Evolutionary conservation across 1,140 invertebrate species (phyloP), one percentile per base, ranked within the genome.

Genomic region (Chrysomallon squamiferum): DNA sequence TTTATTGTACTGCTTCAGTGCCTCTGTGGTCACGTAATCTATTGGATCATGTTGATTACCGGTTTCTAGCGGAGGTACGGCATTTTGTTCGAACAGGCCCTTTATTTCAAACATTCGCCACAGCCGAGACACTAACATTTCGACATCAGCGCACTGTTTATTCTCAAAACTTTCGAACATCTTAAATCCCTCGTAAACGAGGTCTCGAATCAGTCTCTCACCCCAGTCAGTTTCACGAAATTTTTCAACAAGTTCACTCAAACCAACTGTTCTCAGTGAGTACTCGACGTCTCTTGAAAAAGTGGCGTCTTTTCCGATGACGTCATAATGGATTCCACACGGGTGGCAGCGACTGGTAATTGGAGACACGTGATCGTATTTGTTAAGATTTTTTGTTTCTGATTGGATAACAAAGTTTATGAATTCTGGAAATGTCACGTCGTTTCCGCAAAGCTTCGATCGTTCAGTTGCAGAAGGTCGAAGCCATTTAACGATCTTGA

Each of bases 291-390:
- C 69, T 20, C 59, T 25, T 27, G 52, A 29, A 58, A 71, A 68
- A 22, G 58, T 58, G 38, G 64, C 69, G 30, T 68, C 59, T 54
- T 71, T 68, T 3, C 65, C 69, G 25, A 71, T 67, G 32, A 65
- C 50, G 35, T 67, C 45, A 15, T 71, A 71, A 13, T 65, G 56
- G n/a, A 71, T 62, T 58, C 67, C 54, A 38, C 69, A 71, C 2
- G 65, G 65, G 15, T 27, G 32, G 57, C 69, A 71, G 15, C 50
- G 41, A 33, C 41, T 33, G 5, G 64, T 49, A 47, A 62, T 67
- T 27, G 61, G 60, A 18, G 52, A 49, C 29, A 62, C 67, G 47
- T 71, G 69, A 25, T 41, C 41, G 33, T 71, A 56, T n/a, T 59
- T 47, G 41, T 57, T 32, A 20, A 33, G 0, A 13, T 62, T 56